These are phyloP conservation scores for Bombus waltoni DNA, from an alignment of 1,140 invertebrate species.

Conservation along the genomic window DNA sequence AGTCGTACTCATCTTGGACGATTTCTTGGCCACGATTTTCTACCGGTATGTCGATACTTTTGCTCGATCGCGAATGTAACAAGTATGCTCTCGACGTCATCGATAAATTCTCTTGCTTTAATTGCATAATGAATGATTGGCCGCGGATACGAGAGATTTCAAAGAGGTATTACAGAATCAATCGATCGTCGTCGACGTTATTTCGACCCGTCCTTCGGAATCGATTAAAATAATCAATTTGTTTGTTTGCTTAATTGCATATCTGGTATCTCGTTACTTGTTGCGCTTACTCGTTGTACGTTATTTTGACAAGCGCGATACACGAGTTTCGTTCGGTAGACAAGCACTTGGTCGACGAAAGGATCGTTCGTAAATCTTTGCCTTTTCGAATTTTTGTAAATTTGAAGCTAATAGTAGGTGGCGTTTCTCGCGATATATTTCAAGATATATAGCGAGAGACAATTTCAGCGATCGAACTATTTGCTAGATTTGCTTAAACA, in stretches of 20 bases:
- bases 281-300: too few relatives aligned
- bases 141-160: neutral
- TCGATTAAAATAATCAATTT: neutral
- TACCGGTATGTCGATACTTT: neutral
- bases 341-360: neutral
- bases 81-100: neutral
- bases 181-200: neutral
- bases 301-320: too few relatives aligned
- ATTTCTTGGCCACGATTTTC: neutral
- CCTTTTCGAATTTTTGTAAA: too few relatives aligned
- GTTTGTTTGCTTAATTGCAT: neutral
- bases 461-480: too few relatives aligned
- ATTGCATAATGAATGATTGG: conserved; percentile 19
- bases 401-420: neutral
- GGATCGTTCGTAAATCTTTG: neutral
- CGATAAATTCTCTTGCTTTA: conserved; percentile 2
- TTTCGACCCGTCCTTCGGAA: neutral
- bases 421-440: neutral
- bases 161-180: neutral
- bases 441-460: neutral
- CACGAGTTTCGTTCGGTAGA: neutral
- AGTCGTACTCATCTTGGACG: neutral
- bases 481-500: too few relatives aligned
- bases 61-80: neutral
- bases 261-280: neutral